These are phyloP conservation scores for Hipparchia semele DNA, from an alignment of 2,888 invertebrate species.

Conservation along the genomic window DNA sequence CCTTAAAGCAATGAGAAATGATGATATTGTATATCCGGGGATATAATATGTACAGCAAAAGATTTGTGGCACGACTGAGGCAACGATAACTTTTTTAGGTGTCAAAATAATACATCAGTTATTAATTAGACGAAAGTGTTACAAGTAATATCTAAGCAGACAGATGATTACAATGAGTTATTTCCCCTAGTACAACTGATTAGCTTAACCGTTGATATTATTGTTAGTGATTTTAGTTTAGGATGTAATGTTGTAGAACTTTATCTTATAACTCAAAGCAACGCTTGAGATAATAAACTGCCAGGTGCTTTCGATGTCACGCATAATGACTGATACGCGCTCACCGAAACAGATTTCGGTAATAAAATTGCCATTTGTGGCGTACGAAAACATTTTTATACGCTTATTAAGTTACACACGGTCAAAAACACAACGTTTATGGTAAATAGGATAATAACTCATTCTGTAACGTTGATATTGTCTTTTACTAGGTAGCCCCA, in stretches of 20 bases:
- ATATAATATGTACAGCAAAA: no score
- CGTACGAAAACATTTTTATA: conserved; percentile 31
- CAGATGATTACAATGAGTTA: background rate
- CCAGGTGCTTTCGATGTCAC: conserved; percentile 27
- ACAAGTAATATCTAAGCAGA: background rate
- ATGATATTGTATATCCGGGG: no score
- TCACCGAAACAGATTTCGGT: conserved; percentile 32
- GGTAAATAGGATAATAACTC: conserved; percentile 29
- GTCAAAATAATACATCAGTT: no score
- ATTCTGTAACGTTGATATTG: conserved; percentile 13
- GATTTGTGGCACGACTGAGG: no score
- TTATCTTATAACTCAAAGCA: conserved; percentile 8
- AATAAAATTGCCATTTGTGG: conserved; percentile 33
- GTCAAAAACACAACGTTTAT: conserved; percentile 24
- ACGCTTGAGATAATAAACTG: conserved; percentile 27
- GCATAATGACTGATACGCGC: conserved; percentile 29
- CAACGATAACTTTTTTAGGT: no score
- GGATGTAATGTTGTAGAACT: background rate
- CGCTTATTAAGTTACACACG: conserved; percentile 31
- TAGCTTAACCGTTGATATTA: background rate
- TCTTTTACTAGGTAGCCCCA: background rate
- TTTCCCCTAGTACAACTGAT: no score
- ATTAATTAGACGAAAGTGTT: no score
- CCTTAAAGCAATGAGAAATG: no score
- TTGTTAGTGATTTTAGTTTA: background rate